Evolutionary conservation across 2,113 vertebrate species (phyloP).

Genomic region (Hoplias malabaricus): DNA sequence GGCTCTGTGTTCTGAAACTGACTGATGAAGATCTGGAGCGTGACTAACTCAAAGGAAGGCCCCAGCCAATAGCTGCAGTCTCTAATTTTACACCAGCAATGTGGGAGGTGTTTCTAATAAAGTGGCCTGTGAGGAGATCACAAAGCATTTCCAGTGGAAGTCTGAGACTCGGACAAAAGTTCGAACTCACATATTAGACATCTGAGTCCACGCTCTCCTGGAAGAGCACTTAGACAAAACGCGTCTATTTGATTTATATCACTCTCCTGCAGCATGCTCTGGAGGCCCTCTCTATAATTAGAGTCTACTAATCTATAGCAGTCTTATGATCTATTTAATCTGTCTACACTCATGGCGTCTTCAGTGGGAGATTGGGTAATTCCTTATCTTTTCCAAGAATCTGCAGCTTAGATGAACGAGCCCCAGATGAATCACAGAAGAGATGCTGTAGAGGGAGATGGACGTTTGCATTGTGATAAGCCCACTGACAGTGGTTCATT

Average conservation of each 20-base stretch:
- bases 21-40: not conserved
- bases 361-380: not conserved
- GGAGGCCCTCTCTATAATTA: constrained; percentile 5
- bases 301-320: not conserved
- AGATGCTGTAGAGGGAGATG: not conserved
- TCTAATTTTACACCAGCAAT: too few species aligned
- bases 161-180: too few species aligned
- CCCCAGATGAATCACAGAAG: not conserved
- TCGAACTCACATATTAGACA: not conserved
- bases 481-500: not conserved
- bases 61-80: too few species aligned
- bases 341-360: not conserved
- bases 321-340: not conserved
- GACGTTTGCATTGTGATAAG: not conserved
- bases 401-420: not conserved
- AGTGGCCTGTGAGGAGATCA: too few species aligned
- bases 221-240: not conserved
- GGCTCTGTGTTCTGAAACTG: not conserved
- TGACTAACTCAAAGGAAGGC: not conserved
- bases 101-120: too few species aligned
- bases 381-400: not conserved
- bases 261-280: not conserved
- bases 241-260: not conserved
- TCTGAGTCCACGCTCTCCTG: not conserved
- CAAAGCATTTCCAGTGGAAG: not conserved